These are phyloP conservation scores for Melanargia galathea DNA, from an alignment of 2,888 invertebrate species.

Conservation along the genomic window DNA sequence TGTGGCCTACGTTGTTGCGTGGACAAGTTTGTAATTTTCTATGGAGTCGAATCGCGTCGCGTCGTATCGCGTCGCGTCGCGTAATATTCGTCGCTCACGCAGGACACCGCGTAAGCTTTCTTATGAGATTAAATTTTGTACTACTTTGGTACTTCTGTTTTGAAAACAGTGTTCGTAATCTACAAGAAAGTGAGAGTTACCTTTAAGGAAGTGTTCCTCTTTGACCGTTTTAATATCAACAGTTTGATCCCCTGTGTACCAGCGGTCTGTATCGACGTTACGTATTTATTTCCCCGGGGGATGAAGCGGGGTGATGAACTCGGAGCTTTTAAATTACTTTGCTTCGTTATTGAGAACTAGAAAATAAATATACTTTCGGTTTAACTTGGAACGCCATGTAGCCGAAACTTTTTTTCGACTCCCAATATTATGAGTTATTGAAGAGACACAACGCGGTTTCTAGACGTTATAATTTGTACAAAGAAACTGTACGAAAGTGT, in stretches of 20 bases:
- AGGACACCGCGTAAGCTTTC: too few species aligned
- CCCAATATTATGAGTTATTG: too few species aligned
- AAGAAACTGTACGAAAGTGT: too few species aligned
- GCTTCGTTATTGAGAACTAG: conserved; percentile 23
- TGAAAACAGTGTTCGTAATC: background rate
- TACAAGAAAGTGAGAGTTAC: background rate
- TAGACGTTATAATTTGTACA: too few species aligned
- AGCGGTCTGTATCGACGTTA: conserved; percentile 26
- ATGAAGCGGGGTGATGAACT: conserved; percentile 32
- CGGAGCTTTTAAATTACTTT: conserved; percentile 34
- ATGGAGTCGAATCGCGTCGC: too few species aligned
- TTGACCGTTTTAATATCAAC: conserved; percentile 4
- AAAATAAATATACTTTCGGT: conserved; percentile 10
- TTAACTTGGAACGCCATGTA: background rate
- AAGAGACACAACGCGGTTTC: too few species aligned
- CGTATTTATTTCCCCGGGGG: conserved; percentile 39
- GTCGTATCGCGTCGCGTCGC: too few species aligned
- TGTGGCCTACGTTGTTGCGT: too few species aligned
- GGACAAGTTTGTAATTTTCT: too few species aligned
- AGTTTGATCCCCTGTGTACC: conserved; percentile 22
- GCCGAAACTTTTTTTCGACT: background rate
- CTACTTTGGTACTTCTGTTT: too few species aligned
- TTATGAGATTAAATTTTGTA: too few species aligned
- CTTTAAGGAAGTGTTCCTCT: background rate
- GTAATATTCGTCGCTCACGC: too few species aligned